Evolutionary conservation across 2,113 vertebrate species (phyloP).

Genomic region (Ceyx cyanopectus): DNA sequence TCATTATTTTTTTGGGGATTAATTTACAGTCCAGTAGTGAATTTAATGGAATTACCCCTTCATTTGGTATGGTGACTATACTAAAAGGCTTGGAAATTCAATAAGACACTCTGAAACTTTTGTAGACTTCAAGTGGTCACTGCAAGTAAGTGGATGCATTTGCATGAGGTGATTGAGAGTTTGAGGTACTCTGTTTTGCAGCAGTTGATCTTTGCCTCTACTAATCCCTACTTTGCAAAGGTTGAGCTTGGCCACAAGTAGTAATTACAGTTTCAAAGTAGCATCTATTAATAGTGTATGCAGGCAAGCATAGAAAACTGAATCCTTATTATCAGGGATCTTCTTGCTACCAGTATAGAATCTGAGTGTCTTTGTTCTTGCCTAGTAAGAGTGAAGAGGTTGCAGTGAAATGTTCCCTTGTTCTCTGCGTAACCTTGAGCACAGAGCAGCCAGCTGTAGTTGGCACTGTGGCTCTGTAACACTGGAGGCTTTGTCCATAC

Average conservation of each 20-base stretch:
- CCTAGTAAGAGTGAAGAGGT: constrained; percentile 1
- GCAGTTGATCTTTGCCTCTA: constrained; percentile 29
- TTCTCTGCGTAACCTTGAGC: background rate
- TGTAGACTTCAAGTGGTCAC: background rate
- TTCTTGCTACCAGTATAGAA: background rate
- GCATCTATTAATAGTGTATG: constrained; percentile 33
- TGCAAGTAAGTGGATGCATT: background rate
- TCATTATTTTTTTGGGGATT: too few species aligned
- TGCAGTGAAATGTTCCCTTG: constrained; percentile 28
- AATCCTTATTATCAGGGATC: constrained; percentile 26
- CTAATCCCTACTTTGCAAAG: background rate
- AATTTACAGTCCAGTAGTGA: background rate
- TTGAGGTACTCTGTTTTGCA: background rate
- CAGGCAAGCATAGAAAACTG: constrained; percentile 13
- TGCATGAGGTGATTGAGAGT: background rate
- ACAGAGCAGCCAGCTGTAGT: constrained; percentile 29
- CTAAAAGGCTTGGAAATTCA: background rate
- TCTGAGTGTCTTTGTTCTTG: constrained; percentile 30
- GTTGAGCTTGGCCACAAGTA: background rate
- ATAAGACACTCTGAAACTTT: background rate
- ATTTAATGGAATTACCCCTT: background rate
- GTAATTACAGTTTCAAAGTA: constrained; percentile 53
- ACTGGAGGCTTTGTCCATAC: constrained; percentile 2
- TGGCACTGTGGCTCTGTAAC: background rate
- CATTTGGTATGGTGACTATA: background rate